phyloP scores from a whole-genome alignment of 92 coral and sea anemone species.

The Actinostola sp. region DNA sequence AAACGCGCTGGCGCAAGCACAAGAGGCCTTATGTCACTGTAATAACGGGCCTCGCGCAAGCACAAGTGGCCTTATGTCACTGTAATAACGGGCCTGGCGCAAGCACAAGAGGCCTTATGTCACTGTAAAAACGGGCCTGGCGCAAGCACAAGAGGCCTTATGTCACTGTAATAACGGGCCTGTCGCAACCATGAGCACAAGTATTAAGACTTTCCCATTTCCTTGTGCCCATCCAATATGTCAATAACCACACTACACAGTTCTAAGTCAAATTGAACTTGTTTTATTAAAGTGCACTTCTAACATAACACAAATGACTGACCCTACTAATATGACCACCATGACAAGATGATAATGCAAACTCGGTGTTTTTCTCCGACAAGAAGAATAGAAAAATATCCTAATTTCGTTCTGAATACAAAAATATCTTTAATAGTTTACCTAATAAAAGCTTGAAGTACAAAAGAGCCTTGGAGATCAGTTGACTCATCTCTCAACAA shows the following conservation, averaged over 20 bases:
- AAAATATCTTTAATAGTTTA: slow-evolving; percentile 16
- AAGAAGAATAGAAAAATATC: slow-evolving; percentile 19
- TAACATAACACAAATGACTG: slow-evolving; percentile 28
- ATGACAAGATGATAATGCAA: slow-evolving; percentile 7
- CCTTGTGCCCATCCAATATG: no score
- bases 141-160: no score
- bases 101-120: no score
- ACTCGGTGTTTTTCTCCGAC: slow-evolving; percentile 27
- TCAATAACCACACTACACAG: neutral
- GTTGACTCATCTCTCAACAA: neutral
- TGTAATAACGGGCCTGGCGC: no score
- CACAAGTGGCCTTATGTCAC: no score
- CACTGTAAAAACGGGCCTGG: no score
- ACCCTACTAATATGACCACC: slow-evolving; percentile 6
- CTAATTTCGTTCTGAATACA: slow-evolving; percentile 16
- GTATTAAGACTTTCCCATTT: no score
- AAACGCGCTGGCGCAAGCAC: no score
- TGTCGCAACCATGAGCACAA: no score
- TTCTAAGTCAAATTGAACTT: slow-evolving; percentile 5
- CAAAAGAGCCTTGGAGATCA: neutral
- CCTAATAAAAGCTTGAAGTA: neutral
- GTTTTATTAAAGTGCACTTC: slow-evolving; percentile 37
- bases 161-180: no score
- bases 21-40: no score
- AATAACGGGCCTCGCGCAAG: no score